Base-by-base conservation (phyloP, 2,797 vertebrate species). In the Lagocephalus sceleratus region DNA sequence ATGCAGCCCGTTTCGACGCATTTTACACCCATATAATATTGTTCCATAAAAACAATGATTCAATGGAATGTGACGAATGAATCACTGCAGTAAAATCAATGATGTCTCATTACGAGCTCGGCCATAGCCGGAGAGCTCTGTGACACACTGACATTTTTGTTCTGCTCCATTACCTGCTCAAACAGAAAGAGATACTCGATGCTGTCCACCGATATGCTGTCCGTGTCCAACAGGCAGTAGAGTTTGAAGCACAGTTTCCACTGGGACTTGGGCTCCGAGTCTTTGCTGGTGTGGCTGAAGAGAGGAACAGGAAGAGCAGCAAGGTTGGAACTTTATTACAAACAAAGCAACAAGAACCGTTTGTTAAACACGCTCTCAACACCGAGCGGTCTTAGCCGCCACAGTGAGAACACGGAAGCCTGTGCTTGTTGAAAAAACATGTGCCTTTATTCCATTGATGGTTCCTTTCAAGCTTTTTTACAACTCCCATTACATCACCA, bases 121-220 rank as follows among this genome's bases (percentile, higher is more conserved):
- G 32, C 2, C 26, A 11, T 10, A 10, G 26, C 25, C 26, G 26
- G 42, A 25, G 16, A 54, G 41, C 50, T 49, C 40, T 15, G 14
- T 15, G n/a, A n/a, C 39, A 5, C 39, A 61, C 14, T 17, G 38
- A 20, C 42, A 40, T 40, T 32, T 7, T 19, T 25, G 55, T 60
- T 74, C 51, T 56, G 52, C 53, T 64, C 20, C 51, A 44, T 85
- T 87, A 98, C 95, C 94, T 97, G 94, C 81, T 96, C 95, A 6
- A 95, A 98, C 45, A 99, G 92, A 78, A 98, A 92, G 51, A 93
- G 87, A 35, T 95, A 92, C 82, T 97, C 94, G 6, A 96, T 89
- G 79, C 92, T 93, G 73, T 96, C 93, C 8, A 89, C 89, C 0
- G 92, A 92, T 75, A 96, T 92, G 8, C 84, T 88, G 64, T 96